Base-by-base conservation (phyloP, 2,113 vertebrate genomes). In the Platichthys flesus region DNA sequence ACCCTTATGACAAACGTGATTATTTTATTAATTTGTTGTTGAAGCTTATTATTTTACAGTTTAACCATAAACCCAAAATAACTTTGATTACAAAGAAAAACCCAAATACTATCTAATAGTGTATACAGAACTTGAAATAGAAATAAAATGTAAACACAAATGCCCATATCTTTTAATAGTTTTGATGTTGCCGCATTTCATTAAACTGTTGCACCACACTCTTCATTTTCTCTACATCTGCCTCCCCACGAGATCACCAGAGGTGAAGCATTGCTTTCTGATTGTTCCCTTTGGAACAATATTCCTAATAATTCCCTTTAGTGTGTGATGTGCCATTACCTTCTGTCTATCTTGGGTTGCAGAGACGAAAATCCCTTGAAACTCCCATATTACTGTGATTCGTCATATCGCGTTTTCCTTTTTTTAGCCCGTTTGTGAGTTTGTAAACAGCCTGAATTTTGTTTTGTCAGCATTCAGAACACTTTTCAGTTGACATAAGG, bases 401-500 rank as follows among this genome's bases (percentile, higher is more conserved):
- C 55, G 42, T 76, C 67, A 35, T 47, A 64, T 78, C 80, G 23
- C 42, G 13, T 87, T 66, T 75, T 18, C 37, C 9, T 62, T 31
- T 20, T 73, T 69, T 66, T 57, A 63, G 59, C 74, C 56, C 2
- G 66, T 85, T 88, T 81, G 42, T 60, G 71, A 81, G 71, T 84
- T 75, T 70, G 72, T 76, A 76, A 78, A 87, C 78, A 82, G 74
- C 18, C 69, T 31, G 84, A 78, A 66, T 88, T 83, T 77, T 59
- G 85, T 88, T 88, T 83, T 75, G 79, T 91, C 85, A 88, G 89
- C 89, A 88, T 82, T 80, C 67, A 4, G 78, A 8, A 78, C 74
- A 73, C 68, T 58, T 84, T 82, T 76, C 23, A 18, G 76, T 90
- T 80, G 82, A 91, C 90, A 91, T 91, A 91, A 86, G 90, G 88